Evolutionary conservation across 1,140 invertebrate genomes (phyloP), one percentile per base, ranked within the genome.

Genomic region (Heliothis virescens): DNA sequence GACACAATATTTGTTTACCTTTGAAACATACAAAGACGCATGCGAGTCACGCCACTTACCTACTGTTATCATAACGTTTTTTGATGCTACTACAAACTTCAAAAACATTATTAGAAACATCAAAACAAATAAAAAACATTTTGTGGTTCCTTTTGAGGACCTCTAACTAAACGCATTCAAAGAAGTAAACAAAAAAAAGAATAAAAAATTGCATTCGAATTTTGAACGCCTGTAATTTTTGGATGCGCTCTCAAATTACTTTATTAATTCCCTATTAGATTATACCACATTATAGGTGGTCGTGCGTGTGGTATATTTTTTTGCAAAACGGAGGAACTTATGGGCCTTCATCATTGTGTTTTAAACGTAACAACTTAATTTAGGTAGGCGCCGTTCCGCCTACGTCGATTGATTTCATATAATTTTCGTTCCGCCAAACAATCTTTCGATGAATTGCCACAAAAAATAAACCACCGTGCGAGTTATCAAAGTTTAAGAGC

Each of bases 331-430:
- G 87, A 86, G 88, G 88, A 85, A 87, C 84, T 92, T 90, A 89
- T 89, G 86, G 88, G 67, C 79, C 84, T 89, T 92, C 84, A 90
- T 92, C 90, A 90, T 91, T 85, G 88, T 88, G 87, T 87, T 90
- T 92, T 90, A 86, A 87, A 77, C 86, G 88, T 92, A 92, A 92
- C 92, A 92, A 93, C 91, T 92, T 92, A 93, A 94, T 94, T 93
- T 92, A 86, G 87, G 90, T 86, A 90, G 91, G 89, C 91, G 85
- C 91, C 85, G 84, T 62, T 84, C 90, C 90, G 90, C 92, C 91
- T 89, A 87, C 87, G 83, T 91, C 89, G 85, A 90, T 92, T 91
- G 89, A 92, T 92, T 94, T 91, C 87, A 86, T 92, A 88, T 93
- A 93, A 94, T 93, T 90, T 92, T 89, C 89, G 84, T 80, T 62